Conservation (phyloP, 2,797 vertebrate genomes). For the Crypturellus tataupa region DNA sequence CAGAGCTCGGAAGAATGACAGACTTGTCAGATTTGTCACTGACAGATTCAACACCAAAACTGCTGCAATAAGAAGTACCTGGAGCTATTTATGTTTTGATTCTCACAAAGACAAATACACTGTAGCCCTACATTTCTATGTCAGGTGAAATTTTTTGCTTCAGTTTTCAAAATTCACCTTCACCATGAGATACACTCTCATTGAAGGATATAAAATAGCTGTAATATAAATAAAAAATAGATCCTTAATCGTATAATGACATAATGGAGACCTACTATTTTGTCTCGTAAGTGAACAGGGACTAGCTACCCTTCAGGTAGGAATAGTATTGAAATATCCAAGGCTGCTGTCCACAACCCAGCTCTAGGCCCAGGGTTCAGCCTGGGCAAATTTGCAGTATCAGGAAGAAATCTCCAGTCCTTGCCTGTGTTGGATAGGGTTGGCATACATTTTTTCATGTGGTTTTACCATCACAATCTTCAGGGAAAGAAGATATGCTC, state of each 20-base stretch:
- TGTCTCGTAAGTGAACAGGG: background rate
- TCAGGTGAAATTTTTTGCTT: background rate
- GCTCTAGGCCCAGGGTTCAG: background rate
- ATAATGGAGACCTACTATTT: slow-evolving; percentile 31
- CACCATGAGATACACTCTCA: background rate
- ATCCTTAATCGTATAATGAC: slow-evolving; percentile 23
- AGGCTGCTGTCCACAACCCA: background rate
- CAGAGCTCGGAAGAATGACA: slow-evolving; percentile 69
- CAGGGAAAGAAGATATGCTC: background rate
- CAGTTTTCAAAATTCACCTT: background rate
- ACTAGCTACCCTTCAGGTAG: background rate
- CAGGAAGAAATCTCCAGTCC: background rate
- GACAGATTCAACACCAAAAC: slow-evolving; percentile 55
- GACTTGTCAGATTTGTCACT: slow-evolving; percentile 65
- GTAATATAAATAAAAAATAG: background rate
- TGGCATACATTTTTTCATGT: background rate
- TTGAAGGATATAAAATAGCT: background rate
- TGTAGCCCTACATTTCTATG: background rate
- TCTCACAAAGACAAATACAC: background rate
- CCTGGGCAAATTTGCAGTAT: background rate
- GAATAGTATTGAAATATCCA: background rate
- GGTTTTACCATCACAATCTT: background rate
- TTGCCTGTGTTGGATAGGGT: background rate
- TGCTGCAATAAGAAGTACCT: slow-evolving; percentile 40
- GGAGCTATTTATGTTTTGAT: slow-evolving; percentile 53